Evolutionary conservation across 2,113 vertebrate genomes (phyloP).

Genomic region (Charadrius vociferus): DNA sequence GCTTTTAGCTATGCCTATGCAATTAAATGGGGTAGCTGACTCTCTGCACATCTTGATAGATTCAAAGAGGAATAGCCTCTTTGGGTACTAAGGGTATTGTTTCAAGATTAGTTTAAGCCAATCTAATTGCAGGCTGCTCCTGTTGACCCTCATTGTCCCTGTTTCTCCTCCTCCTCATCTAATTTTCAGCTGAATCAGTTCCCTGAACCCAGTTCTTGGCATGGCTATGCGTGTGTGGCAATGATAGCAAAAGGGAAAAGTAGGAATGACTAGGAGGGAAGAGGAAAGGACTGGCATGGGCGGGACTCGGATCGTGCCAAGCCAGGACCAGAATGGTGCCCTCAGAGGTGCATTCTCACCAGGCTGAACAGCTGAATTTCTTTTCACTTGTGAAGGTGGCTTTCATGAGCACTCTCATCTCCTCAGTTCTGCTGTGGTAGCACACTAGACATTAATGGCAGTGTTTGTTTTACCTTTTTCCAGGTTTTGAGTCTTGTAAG

Average conservation of each 20-base stretch:
- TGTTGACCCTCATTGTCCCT: not conserved
- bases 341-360: fast-evolving
- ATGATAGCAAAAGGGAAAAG: not conserved
- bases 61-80: not conserved
- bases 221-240: not conserved
- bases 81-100: not conserved
- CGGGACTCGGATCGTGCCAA: fast-evolving
- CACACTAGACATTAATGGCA: not conserved
- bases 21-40: conserved; percentile 23
- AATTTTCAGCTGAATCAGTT: not conserved
- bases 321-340: not conserved
- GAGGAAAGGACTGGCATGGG: not conserved
- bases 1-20: conserved; percentile 12
- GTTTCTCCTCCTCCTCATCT: not conserved
- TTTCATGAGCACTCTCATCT: fast-evolving
- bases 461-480: not conserved
- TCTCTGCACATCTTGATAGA: conserved; percentile 1
- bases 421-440: not conserved
- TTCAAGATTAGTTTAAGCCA: conserved; percentile 14
- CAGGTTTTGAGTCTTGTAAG: not conserved
- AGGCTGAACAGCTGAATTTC: not conserved
- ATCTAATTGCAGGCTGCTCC: not conserved
- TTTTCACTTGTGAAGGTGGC: not conserved
- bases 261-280: not conserved
- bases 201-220: not conserved